Conservation (phyloP, 2,888 invertebrate genomes). For the Melanostoma scalare region DNA sequence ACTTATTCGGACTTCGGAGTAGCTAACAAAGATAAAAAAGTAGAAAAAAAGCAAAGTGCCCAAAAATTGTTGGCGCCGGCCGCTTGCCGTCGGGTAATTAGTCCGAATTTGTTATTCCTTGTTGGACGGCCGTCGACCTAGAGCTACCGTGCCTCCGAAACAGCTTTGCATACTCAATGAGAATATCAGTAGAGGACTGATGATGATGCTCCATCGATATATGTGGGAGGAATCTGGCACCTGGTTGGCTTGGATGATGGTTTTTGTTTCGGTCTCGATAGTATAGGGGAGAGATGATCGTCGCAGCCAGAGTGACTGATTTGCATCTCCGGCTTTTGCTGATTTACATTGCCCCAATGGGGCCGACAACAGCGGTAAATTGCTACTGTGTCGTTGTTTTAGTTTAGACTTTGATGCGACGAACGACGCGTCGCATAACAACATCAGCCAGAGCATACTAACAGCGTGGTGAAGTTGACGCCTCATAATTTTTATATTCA, state of each 20-base stretch:
- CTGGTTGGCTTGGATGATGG: constrained; percentile 56
- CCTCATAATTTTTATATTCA: constrained; percentile 79
- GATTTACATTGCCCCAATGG: constrained; percentile 59
- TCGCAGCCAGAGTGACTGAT: constrained; percentile 52
- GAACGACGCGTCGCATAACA: constrained; percentile 1
- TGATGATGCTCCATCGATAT: constrained; percentile 57
- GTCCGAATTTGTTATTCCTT: constrained; percentile 70
- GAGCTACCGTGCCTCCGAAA: constrained; percentile 29
- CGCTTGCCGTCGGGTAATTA: constrained; percentile 57
- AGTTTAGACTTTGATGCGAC: neutral
- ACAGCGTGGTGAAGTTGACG: constrained; percentile 38
- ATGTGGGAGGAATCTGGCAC: constrained; percentile 71
- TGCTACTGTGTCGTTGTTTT: constrained; percentile 1
- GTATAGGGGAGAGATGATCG: constrained; percentile 49
- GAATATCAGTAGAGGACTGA: constrained; percentile 11
- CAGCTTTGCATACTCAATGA: constrained; percentile 67
- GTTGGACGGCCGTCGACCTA: constrained; percentile 57
- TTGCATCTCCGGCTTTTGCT: constrained; percentile 62
- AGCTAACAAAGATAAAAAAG: too few relatives aligned
- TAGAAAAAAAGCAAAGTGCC: constrained; percentile 24
- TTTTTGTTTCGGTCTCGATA: neutral
- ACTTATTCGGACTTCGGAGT: constrained; percentile 8
- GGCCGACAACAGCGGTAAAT: constrained; percentile 25
- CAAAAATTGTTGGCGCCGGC: constrained; percentile 48
- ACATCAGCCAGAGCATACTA: neutral